Percentiles rank a stretch among this genome's conserved stretches.
Evolutionary conservation across 2,113 vertebrate genomes (phyloP).

Genomic region (Hypocryptadius cinnamomeus): DNA sequence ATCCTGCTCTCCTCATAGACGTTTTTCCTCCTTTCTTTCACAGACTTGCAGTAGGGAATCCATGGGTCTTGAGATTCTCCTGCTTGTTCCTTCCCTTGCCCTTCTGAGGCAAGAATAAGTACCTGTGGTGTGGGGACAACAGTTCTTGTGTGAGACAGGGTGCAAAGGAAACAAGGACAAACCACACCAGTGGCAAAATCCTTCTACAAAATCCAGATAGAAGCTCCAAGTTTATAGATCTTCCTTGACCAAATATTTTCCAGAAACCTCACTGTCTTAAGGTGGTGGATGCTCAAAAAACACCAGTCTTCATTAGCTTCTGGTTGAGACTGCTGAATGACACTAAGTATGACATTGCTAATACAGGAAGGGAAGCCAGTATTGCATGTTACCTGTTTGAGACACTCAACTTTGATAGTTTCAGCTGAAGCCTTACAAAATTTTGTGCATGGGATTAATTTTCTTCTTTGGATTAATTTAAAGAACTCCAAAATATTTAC

Average conservation of each 20-base stretch:
- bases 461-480: neutral
- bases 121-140: neutral
- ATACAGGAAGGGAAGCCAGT: neutral
- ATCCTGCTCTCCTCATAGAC: neutral
- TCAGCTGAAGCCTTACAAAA: neutral
- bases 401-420: neutral
- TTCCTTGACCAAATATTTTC: neutral
- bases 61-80: neutral
- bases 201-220: neutral
- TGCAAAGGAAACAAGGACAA: neutral
- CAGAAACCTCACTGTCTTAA: neutral
- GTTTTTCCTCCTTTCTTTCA: neutral
- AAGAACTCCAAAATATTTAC: neutral
- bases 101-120: neutral
- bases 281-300: neutral
- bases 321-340: neutral
- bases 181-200: neutral
- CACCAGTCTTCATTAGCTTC: neutral
- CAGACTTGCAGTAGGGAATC: neutral
- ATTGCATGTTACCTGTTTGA: neutral
- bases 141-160: neutral
- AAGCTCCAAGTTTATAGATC: neutral
- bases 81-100: neutral
- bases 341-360: neutral
- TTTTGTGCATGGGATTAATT: neutral